Percentiles rank a stretch among this genome's conserved stretches.
Evolutionary conservation across 2,888 invertebrate genomes (phyloP).

Genomic region (Hirtodrosophila histrioides): DNA sequence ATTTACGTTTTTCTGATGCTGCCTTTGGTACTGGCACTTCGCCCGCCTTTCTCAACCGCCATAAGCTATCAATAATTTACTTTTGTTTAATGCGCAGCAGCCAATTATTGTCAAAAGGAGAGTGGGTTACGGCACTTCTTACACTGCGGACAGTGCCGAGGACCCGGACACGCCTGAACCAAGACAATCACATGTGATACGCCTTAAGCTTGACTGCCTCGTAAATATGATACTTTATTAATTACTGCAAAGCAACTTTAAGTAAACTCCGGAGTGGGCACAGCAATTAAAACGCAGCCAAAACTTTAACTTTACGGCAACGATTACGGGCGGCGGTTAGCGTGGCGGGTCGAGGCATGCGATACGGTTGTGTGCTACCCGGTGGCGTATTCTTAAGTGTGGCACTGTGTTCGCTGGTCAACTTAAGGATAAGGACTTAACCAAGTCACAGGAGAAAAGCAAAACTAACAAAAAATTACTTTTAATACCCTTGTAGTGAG

Average conservation of each 20-base stretch:
- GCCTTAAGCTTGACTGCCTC: constrained; percentile 42
- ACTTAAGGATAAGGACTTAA: constrained; percentile 28
- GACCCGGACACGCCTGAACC: constrained; percentile 1
- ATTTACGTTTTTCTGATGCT: constrained; percentile 57
- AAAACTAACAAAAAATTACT: neutral
- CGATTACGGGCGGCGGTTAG: constrained; percentile 7
- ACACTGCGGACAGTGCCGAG: too few relatives aligned
- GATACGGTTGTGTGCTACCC: constrained; percentile 44
- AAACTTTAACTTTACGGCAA: constrained; percentile 19
- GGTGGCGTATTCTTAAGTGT: constrained; percentile 44
- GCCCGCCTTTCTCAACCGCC: neutral
- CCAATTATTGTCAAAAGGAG: constrained; percentile 55
- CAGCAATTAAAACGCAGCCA: constrained; percentile 44
- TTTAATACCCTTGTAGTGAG: too few relatives aligned
- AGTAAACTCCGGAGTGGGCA: constrained; percentile 12
- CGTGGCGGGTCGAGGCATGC: constrained; percentile 15
- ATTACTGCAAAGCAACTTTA: constrained; percentile 51
- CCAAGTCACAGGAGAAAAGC: constrained; percentile 25
- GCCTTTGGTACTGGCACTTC: neutral
- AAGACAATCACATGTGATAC: constrained; percentile 54
- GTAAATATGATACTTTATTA: constrained; percentile 72
- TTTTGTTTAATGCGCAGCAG: constrained; percentile 59
- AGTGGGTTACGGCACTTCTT: neutral
- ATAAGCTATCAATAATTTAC: constrained; percentile 78
- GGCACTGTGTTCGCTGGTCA: constrained; percentile 38